Conservation (phyloP, 2,113 vertebrate species). For the Phycodurus eques region DNA sequence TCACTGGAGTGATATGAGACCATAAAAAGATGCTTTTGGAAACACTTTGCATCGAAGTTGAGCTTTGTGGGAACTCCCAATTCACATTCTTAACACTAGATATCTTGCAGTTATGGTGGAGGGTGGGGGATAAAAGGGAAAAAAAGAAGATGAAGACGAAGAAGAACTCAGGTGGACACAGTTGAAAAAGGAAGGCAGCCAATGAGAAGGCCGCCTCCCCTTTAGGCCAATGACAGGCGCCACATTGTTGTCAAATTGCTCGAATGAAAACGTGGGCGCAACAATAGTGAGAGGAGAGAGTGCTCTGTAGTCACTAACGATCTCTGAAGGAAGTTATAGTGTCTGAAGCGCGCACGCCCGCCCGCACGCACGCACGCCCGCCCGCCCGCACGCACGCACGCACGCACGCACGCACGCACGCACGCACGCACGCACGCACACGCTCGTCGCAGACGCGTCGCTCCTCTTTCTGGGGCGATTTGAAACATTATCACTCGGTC, state of each 20-base stretch:
- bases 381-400: too few species aligned
- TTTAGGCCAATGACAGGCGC: conserved; percentile 92
- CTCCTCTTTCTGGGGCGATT: conserved; percentile 23
- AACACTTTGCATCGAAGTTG: conserved; percentile 68
- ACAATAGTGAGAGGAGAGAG: conserved; percentile 85
- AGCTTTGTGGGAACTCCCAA: conserved; percentile 68
- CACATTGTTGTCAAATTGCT: conserved; percentile 98
- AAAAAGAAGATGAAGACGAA: conserved; percentile 42
- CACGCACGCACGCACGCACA: neutral
- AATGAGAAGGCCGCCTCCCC: conserved; percentile 85
- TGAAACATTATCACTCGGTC: conserved; percentile 15
- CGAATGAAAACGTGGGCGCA: conserved; percentile 94
- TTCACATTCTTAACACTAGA: conserved; percentile 75
- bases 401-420: neutral
- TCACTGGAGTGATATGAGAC: neutral
- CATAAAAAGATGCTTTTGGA: conserved; percentile 16
- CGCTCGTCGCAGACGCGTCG: neutral
- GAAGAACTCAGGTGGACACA: conserved; percentile 81
- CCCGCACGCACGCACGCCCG: too few species aligned
- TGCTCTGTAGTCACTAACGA: conserved; percentile 80
- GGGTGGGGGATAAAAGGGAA: neutral
- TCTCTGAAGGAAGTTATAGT: conserved; percentile 77
- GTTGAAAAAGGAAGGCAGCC: conserved; percentile 80
- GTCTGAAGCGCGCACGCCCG: conserved; percentile 66
- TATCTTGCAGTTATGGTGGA: conserved; percentile 49